A percentile compares a stretch with the other conserved stretches of the same genome.
Evolutionary conservation across 1,140 invertebrate genomes (phyloP).

Genomic region (Lordiphosa mommai): DNA sequence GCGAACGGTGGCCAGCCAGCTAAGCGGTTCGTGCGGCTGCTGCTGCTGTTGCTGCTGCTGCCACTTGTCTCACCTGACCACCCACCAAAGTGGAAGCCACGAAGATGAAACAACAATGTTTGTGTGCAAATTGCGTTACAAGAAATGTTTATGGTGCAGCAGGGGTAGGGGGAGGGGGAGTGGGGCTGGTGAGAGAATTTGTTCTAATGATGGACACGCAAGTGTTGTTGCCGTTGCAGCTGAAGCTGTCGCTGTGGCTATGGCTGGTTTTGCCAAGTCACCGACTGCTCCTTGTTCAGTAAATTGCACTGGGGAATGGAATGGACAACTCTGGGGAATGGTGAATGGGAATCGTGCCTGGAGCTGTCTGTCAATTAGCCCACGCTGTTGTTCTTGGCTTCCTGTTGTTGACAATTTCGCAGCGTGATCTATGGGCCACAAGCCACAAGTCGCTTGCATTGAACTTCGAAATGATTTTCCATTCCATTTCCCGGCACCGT

Average conservation of each 20-base stretch:
- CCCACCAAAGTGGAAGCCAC: constrained; percentile 65
- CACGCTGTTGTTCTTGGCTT: constrained; percentile 49
- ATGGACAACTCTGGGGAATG: constrained; percentile 1
- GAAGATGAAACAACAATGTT: constrained; percentile 70
- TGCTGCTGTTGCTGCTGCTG: constrained; percentile 32
- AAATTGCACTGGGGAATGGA: constrained; percentile 29
- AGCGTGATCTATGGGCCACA: constrained; percentile 7
- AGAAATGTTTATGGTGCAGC: constrained; percentile 24
- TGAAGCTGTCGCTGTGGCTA: background rate
- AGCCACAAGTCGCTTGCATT: constrained; percentile 11
- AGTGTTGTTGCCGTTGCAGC: constrained; percentile 35
- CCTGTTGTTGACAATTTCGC: constrained; percentile 22
- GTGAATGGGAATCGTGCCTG: constrained; percentile 45
- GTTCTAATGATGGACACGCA: constrained; percentile 77
- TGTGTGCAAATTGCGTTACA: constrained; percentile 77
- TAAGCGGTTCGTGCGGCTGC: constrained; percentile 18
- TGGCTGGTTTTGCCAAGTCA: constrained; percentile 9
- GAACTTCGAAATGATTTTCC: constrained; percentile 55
- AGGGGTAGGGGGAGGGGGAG: background rate
- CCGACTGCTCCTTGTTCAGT: constrained; percentile 48
- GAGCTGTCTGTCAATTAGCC: constrained; percentile 74
- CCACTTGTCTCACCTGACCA: constrained; percentile 78
- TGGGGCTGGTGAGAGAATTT: constrained; percentile 69
- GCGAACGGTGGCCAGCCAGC: constrained; percentile 48
- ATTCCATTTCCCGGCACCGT: constrained; percentile 35